Evolutionary conservation across 2,888 invertebrate species (phyloP).

Genomic region (Synergus gifuensis): DNA sequence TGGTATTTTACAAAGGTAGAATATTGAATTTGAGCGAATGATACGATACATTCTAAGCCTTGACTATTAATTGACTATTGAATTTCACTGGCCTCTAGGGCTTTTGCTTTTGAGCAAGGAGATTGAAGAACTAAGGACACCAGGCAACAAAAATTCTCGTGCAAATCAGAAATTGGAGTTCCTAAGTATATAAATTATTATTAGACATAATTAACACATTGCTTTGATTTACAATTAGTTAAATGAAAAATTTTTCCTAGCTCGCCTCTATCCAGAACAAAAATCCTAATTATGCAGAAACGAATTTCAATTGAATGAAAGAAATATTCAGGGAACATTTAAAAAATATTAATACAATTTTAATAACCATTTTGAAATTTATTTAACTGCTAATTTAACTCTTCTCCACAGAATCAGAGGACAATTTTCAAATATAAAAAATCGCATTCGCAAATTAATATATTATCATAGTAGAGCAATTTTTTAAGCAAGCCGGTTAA

Average conservation of each 20-base stretch:
- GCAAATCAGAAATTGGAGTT: background rate
- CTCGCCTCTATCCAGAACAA: constrained; percentile 17
- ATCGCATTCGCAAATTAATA: constrained; percentile 27
- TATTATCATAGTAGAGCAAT: constrained; percentile 9
- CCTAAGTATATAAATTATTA: background rate
- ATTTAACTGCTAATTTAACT: constrained; percentile 14
- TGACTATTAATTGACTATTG: constrained; percentile 62
- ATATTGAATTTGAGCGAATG: constrained; percentile 40
- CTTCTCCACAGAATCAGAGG: constrained; percentile 8
- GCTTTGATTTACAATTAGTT: constrained; percentile 64
- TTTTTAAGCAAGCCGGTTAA: constrained; percentile 11
- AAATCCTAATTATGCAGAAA: constrained; percentile 32
- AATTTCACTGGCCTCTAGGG: constrained; percentile 56
- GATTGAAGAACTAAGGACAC: constrained; percentile 16
- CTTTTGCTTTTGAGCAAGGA: constrained; percentile 42
- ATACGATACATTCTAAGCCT: constrained; percentile 22
- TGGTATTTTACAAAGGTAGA: constrained; percentile 28
- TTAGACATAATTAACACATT: constrained; percentile 65
- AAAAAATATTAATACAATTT: background rate
- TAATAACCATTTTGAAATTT: constrained; percentile 19
- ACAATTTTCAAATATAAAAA: constrained; percentile 30
- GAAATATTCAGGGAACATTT: background rate
- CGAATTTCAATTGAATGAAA: constrained; percentile 6
- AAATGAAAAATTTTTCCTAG: background rate
- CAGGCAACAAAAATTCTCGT: background rate